Conservation (phyloP, 2,113 vertebrate genomes). For the Hemibagrus wyckioides region DNA sequence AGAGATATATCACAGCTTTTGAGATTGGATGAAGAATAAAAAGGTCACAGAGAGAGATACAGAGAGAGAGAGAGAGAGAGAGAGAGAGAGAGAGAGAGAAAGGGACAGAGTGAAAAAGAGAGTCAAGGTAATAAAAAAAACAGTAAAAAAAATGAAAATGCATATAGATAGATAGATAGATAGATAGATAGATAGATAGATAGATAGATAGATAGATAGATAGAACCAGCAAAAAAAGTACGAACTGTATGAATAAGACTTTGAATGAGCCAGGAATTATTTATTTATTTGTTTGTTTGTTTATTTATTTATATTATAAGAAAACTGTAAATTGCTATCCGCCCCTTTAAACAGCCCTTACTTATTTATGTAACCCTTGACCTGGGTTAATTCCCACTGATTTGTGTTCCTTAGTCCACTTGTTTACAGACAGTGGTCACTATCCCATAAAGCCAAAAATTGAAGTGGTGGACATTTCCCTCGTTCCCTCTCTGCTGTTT, state of each 20-base stretch:
- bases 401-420: not conserved
- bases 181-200: too few species aligned
- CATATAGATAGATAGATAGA: not conserved
- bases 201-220: too few species aligned
- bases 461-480: not conserved
- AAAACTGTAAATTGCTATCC: not conserved
- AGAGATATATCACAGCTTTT: not conserved
- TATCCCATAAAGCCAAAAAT: not conserved
- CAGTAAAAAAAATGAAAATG: not conserved
- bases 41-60: not conserved
- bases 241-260: too few species aligned
- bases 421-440: not conserved
- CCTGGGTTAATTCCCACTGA: not conserved
- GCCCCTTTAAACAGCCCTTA: not conserved
- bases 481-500: not conserved
- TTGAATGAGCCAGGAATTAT: too few species aligned
- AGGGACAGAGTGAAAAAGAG: too few species aligned
- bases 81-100: not conserved
- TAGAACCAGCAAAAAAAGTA: too few species aligned
- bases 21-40: not conserved
- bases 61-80: conserved; percentile 5
- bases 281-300: too few species aligned
- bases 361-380: not conserved
- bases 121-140: not conserved
- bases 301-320: too few species aligned